Conservation (phyloP, 2,797 vertebrate genomes). For the Myioborus miniatus region DNA sequence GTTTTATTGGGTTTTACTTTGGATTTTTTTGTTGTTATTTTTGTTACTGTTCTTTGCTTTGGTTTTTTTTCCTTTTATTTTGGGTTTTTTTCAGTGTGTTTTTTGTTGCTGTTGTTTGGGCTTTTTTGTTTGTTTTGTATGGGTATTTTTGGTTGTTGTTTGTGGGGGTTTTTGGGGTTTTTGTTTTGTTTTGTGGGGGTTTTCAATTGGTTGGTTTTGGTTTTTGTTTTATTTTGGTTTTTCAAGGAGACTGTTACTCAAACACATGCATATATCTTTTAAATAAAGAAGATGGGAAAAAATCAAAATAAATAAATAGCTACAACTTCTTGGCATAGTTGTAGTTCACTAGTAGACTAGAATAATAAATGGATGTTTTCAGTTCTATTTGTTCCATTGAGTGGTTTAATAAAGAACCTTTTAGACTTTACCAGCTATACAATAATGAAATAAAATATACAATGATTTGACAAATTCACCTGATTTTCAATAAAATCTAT, state of each 20-base stretch:
- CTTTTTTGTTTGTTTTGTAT: not conserved
- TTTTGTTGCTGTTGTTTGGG: not conserved
- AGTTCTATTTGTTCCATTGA: not conserved
- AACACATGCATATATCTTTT: not conserved
- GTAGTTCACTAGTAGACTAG: not conserved
- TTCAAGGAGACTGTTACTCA: not conserved
- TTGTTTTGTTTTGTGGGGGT: not conserved
- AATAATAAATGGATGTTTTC: not conserved
- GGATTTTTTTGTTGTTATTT: not conserved
- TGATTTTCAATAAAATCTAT: not conserved
- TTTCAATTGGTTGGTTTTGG: not conserved
- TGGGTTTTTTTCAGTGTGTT: too few species aligned
- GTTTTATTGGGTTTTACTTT: not conserved
- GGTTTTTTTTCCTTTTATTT: not conserved
- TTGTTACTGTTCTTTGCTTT: too few species aligned
- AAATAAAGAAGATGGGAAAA: not conserved
- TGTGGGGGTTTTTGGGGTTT: rapidly evolving
- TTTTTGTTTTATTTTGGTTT: not conserved
- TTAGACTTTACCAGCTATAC: not conserved
- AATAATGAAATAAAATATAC: constrained; percentile 1
- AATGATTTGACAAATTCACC: not conserved
- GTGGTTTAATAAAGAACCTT: not conserved
- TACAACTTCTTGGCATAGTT: not conserved
- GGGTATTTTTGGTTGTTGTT: not conserved
- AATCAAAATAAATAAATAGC: not conserved